phyloP scores from a whole-genome alignment of 2,888 invertebrate genomes.

The Homarus gammarus region DNA sequence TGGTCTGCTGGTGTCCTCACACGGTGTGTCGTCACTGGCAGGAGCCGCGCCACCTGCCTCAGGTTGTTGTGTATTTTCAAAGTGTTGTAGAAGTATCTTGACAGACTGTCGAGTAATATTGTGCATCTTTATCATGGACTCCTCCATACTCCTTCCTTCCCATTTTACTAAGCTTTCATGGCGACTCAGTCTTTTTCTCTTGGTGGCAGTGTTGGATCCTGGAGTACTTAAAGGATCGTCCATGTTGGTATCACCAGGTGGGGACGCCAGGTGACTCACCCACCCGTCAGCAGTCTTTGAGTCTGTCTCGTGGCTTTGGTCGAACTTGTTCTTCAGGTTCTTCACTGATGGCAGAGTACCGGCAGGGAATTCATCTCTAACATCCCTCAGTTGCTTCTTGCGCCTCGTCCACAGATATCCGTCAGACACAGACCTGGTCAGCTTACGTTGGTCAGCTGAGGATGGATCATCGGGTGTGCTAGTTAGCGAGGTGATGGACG shows the following conservation, averaged over 20 bases:
- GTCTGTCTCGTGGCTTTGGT: neutral
- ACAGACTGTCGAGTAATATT: neutral
- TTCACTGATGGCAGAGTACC: slow-evolving; percentile 52
- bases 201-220: too few relatives aligned
- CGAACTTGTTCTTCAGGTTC: slow-evolving; percentile 38
- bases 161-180: too few relatives aligned
- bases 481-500: slow-evolving; percentile 17
- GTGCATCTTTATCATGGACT: too few relatives aligned
- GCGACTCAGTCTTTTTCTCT: too few relatives aligned
- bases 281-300: too few relatives aligned
- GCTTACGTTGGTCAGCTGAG: neutral
- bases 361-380: slow-evolving; percentile 11
- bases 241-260: too few relatives aligned
- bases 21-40: too few relatives aligned
- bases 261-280: too few relatives aligned
- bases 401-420: slow-evolving; percentile 39
- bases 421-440: slow-evolving; percentile 40
- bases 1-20: too few relatives aligned
- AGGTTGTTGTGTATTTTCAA: neutral
- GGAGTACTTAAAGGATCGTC: too few relatives aligned
- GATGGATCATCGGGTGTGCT: slow-evolving; percentile 5
- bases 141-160: too few relatives aligned
- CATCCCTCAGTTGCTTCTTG: slow-evolving; percentile 33
- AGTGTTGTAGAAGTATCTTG: slow-evolving; percentile 5
- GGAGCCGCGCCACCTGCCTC: too few relatives aligned